A percentile compares a stretch with the other conserved stretches of the same genome.
Evolutionary conservation across 2,113 vertebrate species (phyloP).

Genomic region (Petroica traversi): DNA sequence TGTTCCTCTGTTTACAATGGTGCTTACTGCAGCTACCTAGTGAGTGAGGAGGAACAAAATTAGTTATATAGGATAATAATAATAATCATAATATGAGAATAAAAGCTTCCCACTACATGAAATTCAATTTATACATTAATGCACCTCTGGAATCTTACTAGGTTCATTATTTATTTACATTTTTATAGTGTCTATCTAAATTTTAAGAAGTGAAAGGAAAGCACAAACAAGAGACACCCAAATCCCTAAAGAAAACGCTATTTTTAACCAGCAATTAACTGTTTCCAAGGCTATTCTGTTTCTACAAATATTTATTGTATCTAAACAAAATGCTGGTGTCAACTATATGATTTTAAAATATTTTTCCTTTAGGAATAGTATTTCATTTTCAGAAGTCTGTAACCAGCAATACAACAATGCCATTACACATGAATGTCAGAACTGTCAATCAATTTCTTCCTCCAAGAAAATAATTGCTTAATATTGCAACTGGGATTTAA

Average conservation of each 20-base stretch:
- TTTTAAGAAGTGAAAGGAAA: not conserved
- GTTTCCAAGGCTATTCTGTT: not conserved
- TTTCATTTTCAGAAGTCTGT: not conserved
- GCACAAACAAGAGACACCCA: not conserved
- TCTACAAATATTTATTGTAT: not conserved
- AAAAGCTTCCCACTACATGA: not conserved
- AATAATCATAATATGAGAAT: not conserved
- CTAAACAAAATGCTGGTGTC: not conserved
- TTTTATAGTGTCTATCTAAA: not conserved
- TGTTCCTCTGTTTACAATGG: slow-evolving; percentile 89
- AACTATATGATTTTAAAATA: not conserved
- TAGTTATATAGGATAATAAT: not conserved
- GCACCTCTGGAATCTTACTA: not conserved
- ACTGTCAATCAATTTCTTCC: not conserved
- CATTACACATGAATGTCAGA: not conserved
- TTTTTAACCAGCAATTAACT: not conserved
- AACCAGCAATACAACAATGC: not conserved
- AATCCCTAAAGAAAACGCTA: not conserved
- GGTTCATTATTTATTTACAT: not conserved
- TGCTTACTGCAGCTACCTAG: slow-evolving; percentile 93
- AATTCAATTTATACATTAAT: not conserved
- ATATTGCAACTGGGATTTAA: not conserved
- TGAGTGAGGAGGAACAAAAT: not conserved
- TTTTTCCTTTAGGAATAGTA: not conserved
- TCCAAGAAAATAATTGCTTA: not conserved